These are phyloP conservation scores for Euphonia xanthogaster DNA, from an alignment of 2,797 vertebrate genomes.

Conservation along the genomic window DNA sequence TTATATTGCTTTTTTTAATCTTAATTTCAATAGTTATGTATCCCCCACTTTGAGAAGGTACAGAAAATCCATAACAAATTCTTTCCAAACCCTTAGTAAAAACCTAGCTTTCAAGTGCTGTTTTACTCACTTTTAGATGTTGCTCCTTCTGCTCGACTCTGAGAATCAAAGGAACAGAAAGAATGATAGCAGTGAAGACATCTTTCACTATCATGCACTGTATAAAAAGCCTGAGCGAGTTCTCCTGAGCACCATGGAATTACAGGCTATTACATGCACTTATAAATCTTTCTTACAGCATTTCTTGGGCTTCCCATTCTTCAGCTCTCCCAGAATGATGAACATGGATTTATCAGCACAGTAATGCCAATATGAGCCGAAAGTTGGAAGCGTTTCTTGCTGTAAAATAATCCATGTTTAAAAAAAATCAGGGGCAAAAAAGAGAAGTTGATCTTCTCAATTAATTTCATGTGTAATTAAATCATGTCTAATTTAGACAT, in stretches of 20 bases:
- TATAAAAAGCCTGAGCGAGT: neutral
- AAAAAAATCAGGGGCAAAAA: neutral
- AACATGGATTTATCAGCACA: neutral
- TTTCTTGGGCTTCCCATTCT: neutral
- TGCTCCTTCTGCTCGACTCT: neutral
- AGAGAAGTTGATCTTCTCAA: neutral
- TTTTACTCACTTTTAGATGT: constrained; percentile 18
- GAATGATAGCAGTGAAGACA: neutral
- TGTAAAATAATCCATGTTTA: neutral
- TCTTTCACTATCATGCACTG: neutral
- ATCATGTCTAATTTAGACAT: neutral
- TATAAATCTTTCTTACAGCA: neutral
- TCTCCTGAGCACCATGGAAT: neutral
- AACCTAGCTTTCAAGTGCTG: neutral
- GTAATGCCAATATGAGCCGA: neutral
- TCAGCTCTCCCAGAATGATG: neutral
- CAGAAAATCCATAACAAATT: neutral
- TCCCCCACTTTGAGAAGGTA: neutral
- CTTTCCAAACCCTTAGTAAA: neutral
- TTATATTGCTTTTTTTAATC: neutral
- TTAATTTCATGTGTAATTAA: neutral
- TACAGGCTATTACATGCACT: neutral
- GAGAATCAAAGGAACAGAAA: constrained; percentile 29
- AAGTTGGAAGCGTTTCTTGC: neutral
- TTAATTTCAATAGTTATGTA: neutral